Evolutionary conservation across 1,140 invertebrate genomes (phyloP), one percentile per base, ranked within the genome.

Genomic region (Aphis gossypii): DNA sequence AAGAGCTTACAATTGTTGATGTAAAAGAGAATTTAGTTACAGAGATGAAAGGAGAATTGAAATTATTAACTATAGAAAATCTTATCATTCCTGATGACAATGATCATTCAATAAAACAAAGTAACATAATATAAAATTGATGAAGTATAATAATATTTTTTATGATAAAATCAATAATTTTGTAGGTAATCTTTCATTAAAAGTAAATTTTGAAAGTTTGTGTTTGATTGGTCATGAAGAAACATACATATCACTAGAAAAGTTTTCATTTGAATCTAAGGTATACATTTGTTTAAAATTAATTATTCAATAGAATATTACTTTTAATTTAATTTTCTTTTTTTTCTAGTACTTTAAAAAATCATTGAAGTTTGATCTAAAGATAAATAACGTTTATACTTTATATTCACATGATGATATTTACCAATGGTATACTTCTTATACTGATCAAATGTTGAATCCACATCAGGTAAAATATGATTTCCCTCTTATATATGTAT

Each of bases 321-420:
- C 48, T 56, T 54, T 25, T 54, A 51, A 51, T 38, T 44, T 14
- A n/a, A 18, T 90, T 8, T n/a, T 60, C 25, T 60, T 41, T 7
- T 35, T 92, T 51, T 46, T 83, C 6, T 41, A 93, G 92, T 93
- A 93, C 30, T 86, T 93, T 7, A 54, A 56, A 14, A 93, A 84
- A 54, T 83, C 76, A 41, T 84, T 93, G 21, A 93, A 93, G 44
- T 54, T 93, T n/a, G 92, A 93, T 93, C n/a, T 93, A 30, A 93
- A 51, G 18, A 84, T 84, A 54, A 56, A 86, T n/a, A 84, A 84
- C 56, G 68, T 93, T 1, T 93, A 93, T 20, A 54, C 76, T 56
- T 86, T 93, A 86, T 93, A 93, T 56, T 93, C 92, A 18, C 92
- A 93, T 56, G 82, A 93, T 44, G 92, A 93, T n/a, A 84, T 93